phyloP scores from a whole-genome alignment of 2,888 invertebrate species.

The Ophion costatus region DNA sequence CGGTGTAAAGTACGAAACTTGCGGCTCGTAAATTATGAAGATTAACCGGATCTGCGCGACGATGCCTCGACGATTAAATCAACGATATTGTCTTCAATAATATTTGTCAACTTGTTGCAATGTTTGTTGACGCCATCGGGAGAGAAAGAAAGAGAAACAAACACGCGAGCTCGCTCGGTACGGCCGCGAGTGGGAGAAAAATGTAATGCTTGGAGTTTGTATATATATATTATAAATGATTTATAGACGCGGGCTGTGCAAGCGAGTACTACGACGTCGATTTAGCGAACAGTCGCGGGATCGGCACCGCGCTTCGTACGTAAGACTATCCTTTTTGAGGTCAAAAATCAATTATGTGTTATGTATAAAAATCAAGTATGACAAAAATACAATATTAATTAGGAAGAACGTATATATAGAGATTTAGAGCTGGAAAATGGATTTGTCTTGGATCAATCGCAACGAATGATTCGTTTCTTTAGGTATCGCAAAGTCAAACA shows the following conservation, averaged over 20 bases:
- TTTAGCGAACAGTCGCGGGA: too few relatives aligned
- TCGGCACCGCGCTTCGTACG: too few relatives aligned
- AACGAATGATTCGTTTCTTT: too few relatives aligned
- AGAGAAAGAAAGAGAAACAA: neutral
- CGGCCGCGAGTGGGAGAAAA: conserved; percentile 18
- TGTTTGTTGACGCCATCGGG: conserved; percentile 45
- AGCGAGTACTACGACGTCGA: too few relatives aligned
- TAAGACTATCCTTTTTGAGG: too few relatives aligned
- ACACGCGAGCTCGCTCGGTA: conserved; percentile 15
- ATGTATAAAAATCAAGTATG: too few relatives aligned
- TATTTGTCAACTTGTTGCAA: conserved; percentile 47
- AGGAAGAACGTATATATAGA: too few relatives aligned
- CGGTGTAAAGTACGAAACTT: neutral
- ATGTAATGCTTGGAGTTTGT: conserved; percentile 32
- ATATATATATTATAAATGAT: neutral
- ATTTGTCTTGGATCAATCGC: too few relatives aligned
- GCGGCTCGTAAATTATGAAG: conserved; percentile 4
- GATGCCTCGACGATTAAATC: conserved; percentile 3
- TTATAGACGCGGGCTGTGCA: neutral
- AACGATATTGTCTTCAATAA: neutral
- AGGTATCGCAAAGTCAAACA: too few relatives aligned
- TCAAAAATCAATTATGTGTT: too few relatives aligned
- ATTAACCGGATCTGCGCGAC: conserved; percentile 22
- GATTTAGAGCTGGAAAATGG: too few relatives aligned
- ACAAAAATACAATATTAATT: too few relatives aligned